Percentiles rank a stretch among this genome's conserved stretches.
Conservation (phyloP, 2,113 vertebrate genomes). For the Epinephelus fuscoguttatus region DNA sequence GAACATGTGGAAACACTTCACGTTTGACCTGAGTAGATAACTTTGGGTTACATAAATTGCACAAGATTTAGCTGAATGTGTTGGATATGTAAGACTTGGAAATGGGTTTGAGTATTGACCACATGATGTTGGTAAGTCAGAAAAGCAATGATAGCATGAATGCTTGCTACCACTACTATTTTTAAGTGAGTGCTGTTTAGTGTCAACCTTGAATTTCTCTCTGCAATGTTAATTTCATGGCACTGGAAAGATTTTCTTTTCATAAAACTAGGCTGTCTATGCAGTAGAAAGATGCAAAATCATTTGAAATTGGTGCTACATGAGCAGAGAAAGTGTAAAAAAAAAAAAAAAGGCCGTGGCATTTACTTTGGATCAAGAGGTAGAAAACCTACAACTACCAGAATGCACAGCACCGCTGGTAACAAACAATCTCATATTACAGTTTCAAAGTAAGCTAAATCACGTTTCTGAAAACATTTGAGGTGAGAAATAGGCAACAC, state of each 20-base stretch:
- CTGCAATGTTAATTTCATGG: constrained; percentile 9
- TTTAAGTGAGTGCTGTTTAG: neutral
- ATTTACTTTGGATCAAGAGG: too few relatives aligned
- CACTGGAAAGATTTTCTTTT: neutral
- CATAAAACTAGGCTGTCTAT: too few relatives aligned
- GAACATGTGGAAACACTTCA: constrained; percentile 27
- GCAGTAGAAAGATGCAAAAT: too few relatives aligned
- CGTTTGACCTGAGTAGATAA: constrained; percentile 27
- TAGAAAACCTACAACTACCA: too few relatives aligned
- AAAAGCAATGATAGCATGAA: neutral
- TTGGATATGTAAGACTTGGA: neutral
- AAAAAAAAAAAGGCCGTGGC: too few relatives aligned
- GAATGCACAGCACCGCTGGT: too few relatives aligned
- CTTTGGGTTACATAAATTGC: neutral
- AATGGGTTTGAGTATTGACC: neutral
- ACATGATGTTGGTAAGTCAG: neutral
- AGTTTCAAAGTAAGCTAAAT: too few relatives aligned
- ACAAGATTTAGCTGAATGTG: neutral
- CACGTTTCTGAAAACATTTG: too few relatives aligned
- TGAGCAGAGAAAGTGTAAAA: too few relatives aligned
- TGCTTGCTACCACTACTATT: neutral
- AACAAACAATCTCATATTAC: too few relatives aligned
- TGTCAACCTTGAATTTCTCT: constrained; percentile 26
- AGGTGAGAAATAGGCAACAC: too few relatives aligned
- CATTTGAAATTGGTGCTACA: too few relatives aligned